Evolutionary conservation across 2,113 vertebrate species (phyloP).

Genomic region (Psophia crepitans): DNA sequence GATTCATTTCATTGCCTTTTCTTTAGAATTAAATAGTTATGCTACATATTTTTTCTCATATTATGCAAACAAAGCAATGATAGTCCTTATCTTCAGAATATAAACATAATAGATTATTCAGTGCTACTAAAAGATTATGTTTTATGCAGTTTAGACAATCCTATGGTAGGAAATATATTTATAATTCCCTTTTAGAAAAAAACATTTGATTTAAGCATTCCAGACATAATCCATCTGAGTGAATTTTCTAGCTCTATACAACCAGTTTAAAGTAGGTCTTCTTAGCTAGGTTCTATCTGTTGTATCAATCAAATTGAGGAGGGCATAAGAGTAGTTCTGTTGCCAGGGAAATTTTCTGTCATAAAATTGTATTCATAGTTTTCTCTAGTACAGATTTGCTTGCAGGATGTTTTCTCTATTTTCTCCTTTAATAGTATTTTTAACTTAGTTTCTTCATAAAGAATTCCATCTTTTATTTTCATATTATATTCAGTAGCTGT

Average conservation of each 20-base stretch:
- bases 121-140: background rate
- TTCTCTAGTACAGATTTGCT: background rate
- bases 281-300: background rate
- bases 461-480: background rate
- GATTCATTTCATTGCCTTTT: background rate
- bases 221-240: background rate
- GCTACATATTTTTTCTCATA: background rate
- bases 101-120: background rate
- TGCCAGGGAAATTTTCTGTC: background rate
- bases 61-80: background rate
- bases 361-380: background rate
- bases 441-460: background rate
- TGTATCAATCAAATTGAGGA: background rate
- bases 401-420: background rate
- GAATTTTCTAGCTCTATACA: background rate
- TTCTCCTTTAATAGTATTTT: background rate
- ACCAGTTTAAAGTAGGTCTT: background rate
- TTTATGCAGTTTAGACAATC: background rate
- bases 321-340: background rate
- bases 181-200: background rate
- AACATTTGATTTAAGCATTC: background rate
- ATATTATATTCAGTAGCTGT: background rate
- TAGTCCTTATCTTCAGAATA: background rate
- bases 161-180: background rate
- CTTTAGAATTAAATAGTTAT: background rate